Percentiles rank a stretch among this genome's conserved stretches.
Evolutionary conservation across 2,888 invertebrate genomes (phyloP).

Genomic region (Anticlea derivata): DNA sequence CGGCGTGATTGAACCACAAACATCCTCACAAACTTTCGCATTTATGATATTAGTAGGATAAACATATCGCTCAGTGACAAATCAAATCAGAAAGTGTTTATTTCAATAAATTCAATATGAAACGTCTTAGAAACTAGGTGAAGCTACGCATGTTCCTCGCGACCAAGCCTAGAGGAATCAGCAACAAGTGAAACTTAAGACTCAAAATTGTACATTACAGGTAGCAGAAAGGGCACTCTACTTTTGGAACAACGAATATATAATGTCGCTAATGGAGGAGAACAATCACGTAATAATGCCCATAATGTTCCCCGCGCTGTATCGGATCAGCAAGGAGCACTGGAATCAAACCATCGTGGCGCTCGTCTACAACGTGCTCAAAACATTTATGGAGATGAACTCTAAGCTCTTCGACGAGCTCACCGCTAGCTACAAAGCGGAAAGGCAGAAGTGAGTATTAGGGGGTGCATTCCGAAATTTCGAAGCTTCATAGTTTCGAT

Average conservation of each 20-base stretch:
- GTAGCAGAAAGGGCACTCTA: conserved; percentile 99
- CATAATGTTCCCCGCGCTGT: conserved; percentile 99
- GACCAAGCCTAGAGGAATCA: too few species aligned
- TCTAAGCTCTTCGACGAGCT: conserved; percentile 99
- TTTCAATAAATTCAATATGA: too few species aligned
- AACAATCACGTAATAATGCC: conserved; percentile 99
- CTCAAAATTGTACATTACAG: conserved; percentile 75
- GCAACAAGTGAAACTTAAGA: background rate
- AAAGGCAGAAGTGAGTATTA: conserved; percentile 97
- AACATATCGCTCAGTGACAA: too few species aligned
- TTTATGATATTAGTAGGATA: too few species aligned
- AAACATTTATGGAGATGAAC: conserved; percentile 99
- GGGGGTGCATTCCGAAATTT: too few species aligned
- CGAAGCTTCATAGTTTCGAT: too few species aligned
- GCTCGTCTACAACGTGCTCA: conserved; percentile 99
- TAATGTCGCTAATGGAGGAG: conserved; percentile 99
- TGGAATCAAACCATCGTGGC: conserved; percentile 99
- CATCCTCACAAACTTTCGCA: too few species aligned
- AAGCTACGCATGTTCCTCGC: too few species aligned
- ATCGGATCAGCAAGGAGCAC: conserved; percentile 99
- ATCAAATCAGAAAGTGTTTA: too few species aligned
- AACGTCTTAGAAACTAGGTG: too few species aligned
- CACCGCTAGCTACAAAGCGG: conserved; percentile 99
- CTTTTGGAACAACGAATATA: conserved; percentile 99
- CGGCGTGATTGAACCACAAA: too few species aligned